A percentile compares a stretch with the other conserved stretches of the same genome.
phyloP scores from a whole-genome alignment of 2,113 vertebrate genomes.

The Chiloscyllium plagiosum region DNA sequence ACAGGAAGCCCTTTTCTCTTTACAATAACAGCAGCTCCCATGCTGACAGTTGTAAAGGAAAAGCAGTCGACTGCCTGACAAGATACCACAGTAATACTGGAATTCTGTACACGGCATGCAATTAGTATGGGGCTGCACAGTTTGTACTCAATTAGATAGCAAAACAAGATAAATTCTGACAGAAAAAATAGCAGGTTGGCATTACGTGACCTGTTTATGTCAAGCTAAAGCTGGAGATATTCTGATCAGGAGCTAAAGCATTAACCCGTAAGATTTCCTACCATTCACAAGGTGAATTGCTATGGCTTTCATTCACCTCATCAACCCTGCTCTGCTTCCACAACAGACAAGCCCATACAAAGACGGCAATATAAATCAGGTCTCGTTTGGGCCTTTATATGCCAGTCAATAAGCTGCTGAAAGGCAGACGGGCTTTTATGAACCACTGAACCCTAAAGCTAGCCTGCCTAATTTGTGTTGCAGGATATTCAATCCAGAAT shows the following conservation, averaged over 20 bases:
- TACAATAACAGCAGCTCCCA: constrained; percentile 36
- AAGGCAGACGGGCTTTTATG: constrained; percentile 66
- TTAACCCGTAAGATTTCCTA: constrained; percentile 49
- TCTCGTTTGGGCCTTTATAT: constrained; percentile 56
- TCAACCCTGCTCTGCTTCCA: constrained; percentile 47
- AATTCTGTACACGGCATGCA: constrained; percentile 31
- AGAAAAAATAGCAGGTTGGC: constrained; percentile 52
- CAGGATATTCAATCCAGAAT: constrained; percentile 64
- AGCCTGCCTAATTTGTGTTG: constrained; percentile 70
- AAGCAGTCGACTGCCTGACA: constrained; percentile 27
- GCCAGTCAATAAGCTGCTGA: constrained; percentile 59
- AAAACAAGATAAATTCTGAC: constrained; percentile 63
- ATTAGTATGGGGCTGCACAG: constrained; percentile 35
- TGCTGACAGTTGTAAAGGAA: constrained; percentile 37
- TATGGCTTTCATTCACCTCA: constrained; percentile 38
- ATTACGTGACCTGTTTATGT: constrained; percentile 59
- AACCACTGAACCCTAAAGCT: constrained; percentile 66
- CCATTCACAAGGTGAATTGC: constrained; percentile 42
- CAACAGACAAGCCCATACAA: constrained; percentile 43
- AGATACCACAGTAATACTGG: constrained; percentile 14
- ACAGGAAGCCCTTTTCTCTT: constrained; percentile 17
- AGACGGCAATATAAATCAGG: constrained; percentile 59
- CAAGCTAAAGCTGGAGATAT: constrained; percentile 51
- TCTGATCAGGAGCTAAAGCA: constrained; percentile 46
- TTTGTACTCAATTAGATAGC: constrained; percentile 55